These are phyloP conservation scores for Parapristionchus giblindavisi DNA, from an alignment of 2,888 invertebrate species.

Conservation along the genomic window DNA sequence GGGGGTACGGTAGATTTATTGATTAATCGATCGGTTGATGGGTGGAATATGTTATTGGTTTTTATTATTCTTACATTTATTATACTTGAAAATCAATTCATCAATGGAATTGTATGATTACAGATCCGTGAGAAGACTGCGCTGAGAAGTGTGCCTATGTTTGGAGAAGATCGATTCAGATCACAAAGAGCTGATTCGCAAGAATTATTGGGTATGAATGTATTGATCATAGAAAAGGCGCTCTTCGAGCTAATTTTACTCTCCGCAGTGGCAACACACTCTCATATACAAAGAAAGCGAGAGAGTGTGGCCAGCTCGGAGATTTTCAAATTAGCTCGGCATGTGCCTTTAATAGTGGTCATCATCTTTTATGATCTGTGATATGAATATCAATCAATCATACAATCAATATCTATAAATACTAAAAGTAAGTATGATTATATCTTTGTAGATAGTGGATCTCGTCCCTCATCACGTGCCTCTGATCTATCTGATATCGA, in stretches of 20 bases:
- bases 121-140: conserved; percentile 91
- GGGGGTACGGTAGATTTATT: conserved; percentile 24
- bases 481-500: conserved; percentile 49
- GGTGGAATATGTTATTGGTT: not conserved
- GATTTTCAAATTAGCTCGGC: too few species aligned
- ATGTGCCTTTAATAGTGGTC: conserved; percentile 30
- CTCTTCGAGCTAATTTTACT: not conserved
- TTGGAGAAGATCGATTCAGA: conserved; percentile 42
- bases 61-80: not conserved
- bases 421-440: too few species aligned
- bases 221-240: not conserved
- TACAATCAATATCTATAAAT: too few species aligned
- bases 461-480: conserved; percentile 54
- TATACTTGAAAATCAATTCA: not conserved
- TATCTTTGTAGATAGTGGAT: too few species aligned
- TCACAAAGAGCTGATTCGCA: conserved; percentile 4
- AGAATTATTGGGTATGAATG: conserved; percentile 9
- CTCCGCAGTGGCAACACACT: too few species aligned
- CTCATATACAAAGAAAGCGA: too few species aligned
- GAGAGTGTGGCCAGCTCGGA: too few species aligned
- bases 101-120: not conserved
- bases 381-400: too few species aligned
- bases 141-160: conserved; percentile 87
- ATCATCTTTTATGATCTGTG: too few species aligned
- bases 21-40: not conserved